Base-by-base conservation (phyloP, 2,888 invertebrate genomes). In the Amphipoea lucens region DNA sequence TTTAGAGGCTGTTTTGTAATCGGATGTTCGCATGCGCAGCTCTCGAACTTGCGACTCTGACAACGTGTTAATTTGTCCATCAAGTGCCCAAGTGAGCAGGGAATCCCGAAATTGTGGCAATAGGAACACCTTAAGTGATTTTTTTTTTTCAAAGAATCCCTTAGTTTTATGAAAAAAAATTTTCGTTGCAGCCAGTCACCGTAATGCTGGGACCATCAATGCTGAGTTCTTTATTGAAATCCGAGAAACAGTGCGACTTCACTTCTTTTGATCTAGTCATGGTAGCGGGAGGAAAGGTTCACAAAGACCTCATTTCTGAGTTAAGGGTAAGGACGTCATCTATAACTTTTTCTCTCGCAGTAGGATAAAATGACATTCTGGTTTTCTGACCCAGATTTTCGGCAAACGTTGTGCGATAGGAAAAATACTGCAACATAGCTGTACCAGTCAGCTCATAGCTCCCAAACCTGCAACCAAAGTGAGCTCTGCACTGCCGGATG, bases 161-260 rank as follows among this genome's bases (percentile, higher is more conserved):
- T 36, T 36, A 36, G 3, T 3, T 36, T 36, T 36, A 36, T 36
- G 36, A 36, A 36, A 36, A 36, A 36, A 36, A 36, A 36, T 36
- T 72, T 40, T 36, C 68, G 77, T 93, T 93, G 9, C 92, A 96
- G 96, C 96, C 96, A 29, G 57, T 85, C 1, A 68, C 81, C 4
- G 62, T 82, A 5, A 63, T 93, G 62, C 9, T 92, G 0, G 87
- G 90, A 2, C 95, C 96, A 0, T 81, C 93, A 0, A 67, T 93
- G 12, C 73, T 92, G 20, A 54, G 89, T 0, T 81, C 87, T 1
- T 79, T 96, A 40, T 23, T 96, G 62, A 91, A 89, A 42, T 90
- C 91, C 62, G 91, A 92, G 14, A 92, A 93, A 70, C 78, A 91
- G 1, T 96, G 95, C 48, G 95, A 96, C 79, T 82, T 95, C 2